Base-by-base conservation (phyloP, 2,888 invertebrate species). In the Pyralis farinalis region DNA sequence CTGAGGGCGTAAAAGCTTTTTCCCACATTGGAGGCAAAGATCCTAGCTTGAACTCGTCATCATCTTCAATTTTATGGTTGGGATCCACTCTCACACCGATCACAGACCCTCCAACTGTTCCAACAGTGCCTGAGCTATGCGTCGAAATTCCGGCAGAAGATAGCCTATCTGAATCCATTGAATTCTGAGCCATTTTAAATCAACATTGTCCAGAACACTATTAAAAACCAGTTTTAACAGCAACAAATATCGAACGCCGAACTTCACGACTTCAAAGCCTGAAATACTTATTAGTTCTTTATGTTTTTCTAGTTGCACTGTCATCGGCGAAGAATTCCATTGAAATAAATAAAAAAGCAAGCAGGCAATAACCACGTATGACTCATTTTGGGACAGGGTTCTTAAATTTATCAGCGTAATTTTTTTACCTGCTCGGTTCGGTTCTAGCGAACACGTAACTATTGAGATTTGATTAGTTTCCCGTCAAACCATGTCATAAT, bases 1-100 rank as follows among this genome's bases (percentile, higher is more conserved):
- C 98, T 46, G 96, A 96, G 53, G 98, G 98, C 7, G 98, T 98
- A 71, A 95, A 98, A 2, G 98, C 98, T 74, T 98, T 97, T 80
- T 99, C 98, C 99, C 99, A 99, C 90, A 98, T 98, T 3, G 94
- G 91, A 42, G 98, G 98, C 53, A 99, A 85, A 1, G 98, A 96
- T 10, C 98, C 98, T 40, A 98, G 86, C 50, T 95, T 95, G 70
- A 94, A 95, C 51, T 93, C 92, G 51, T 93, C 92, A 45, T 93
- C 93, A 64, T 90, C 90, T 59, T 91, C 91, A 36, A 81, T 71
- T 51, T 89, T 88, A 4, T 64, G 71, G 6, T 69, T 76, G 12
- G 71, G 67, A 45, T 86, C 86, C 0, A 70, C 73, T 53, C 88
- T 77, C 0, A 86, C 88, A 37, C 88, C 88, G 22, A 87, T 82